A percentile compares a stretch with the other conserved stretches of the same genome.
Conservation (phyloP, 2,797 vertebrate species). For the Girardinus metallicus region DNA sequence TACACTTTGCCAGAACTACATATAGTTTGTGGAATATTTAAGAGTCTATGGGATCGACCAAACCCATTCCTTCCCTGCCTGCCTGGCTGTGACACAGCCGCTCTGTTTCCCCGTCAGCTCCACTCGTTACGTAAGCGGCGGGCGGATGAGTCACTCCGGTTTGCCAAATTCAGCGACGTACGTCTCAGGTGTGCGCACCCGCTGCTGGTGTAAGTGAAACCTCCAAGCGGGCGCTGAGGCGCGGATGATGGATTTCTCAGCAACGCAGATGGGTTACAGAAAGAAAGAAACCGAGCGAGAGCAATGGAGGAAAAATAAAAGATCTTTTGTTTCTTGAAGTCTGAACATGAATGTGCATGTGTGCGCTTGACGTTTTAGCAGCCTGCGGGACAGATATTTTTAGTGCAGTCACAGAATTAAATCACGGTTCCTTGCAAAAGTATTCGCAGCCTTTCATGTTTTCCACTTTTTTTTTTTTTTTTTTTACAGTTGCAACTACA, state of each 20-base stretch:
- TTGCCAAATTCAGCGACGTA: constrained; percentile 61
- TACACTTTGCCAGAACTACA: neutral
- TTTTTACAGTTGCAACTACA: constrained; percentile 1
- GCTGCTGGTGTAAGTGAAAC: constrained; percentile 57
- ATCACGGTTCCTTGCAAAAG: constrained; percentile 11
- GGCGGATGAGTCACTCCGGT: constrained; percentile 78
- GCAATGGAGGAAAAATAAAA: constrained; percentile 7
- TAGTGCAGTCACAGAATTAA: constrained; percentile 27
- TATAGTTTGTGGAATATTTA: constrained; percentile 27
- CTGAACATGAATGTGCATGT: constrained; percentile 13
- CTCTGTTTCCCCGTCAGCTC: constrained; percentile 52
- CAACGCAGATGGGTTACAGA: constrained; percentile 48
- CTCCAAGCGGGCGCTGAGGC: constrained; percentile 58
- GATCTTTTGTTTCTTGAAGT: constrained; percentile 21
- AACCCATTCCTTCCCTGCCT: constrained; percentile 21
- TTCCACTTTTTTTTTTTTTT: neutral
- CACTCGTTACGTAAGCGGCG: constrained; percentile 69
- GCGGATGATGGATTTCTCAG: constrained; percentile 59
- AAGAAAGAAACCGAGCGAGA: constrained; percentile 21
- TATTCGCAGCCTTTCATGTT: neutral
- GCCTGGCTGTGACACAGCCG: constrained; percentile 42
- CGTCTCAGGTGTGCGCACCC: constrained; percentile 46
- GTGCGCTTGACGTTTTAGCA: constrained; percentile 14
- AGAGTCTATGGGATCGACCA: constrained; percentile 27
- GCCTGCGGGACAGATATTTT: constrained; percentile 8